phyloP scores from a whole-genome alignment of 2,888 invertebrate species.

The Eulithis prunata region DNA sequence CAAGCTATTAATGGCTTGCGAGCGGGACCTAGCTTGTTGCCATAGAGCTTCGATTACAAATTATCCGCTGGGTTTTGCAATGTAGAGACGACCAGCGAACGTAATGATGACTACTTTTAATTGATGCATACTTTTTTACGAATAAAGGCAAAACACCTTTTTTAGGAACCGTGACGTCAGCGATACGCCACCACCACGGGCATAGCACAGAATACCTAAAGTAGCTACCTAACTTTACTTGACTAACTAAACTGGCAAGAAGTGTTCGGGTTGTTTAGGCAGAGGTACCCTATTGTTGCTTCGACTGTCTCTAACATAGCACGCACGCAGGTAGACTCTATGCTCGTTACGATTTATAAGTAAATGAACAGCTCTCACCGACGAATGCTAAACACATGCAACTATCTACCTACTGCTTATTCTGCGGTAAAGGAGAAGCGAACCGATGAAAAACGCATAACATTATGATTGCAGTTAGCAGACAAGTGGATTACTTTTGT shows the following conservation, averaged over 20 bases:
- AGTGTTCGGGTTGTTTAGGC: too few species aligned
- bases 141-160: too few species aligned
- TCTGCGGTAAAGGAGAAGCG: conserved; percentile 26
- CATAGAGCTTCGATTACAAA: conserved; percentile 17
- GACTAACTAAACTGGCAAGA: too few species aligned
- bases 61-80: conserved; percentile 5
- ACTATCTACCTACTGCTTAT: conserved; percentile 12
- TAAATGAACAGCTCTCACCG: conserved; percentile 65
- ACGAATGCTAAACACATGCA: conserved; percentile 49
- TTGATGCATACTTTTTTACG: too few species aligned
- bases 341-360: conserved; percentile 70
- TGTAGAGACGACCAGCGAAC: conserved; percentile 3
- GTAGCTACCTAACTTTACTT: too few species aligned
- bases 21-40: conserved; percentile 57
- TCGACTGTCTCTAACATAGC: conserved; percentile 11
- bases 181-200: too few species aligned
- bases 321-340: not conserved
- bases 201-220: too few species aligned
- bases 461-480: conserved; percentile 38
- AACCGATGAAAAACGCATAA: conserved; percentile 45
- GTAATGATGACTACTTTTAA: too few species aligned
- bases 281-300: not conserved
- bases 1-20: conserved; percentile 64
- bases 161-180: too few species aligned
- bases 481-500: conserved; percentile 34